Evolutionary conservation across 2,113 vertebrate species (phyloP), one percentile per base, ranked within the genome.

Genomic region (Corapipo altera): DNA sequence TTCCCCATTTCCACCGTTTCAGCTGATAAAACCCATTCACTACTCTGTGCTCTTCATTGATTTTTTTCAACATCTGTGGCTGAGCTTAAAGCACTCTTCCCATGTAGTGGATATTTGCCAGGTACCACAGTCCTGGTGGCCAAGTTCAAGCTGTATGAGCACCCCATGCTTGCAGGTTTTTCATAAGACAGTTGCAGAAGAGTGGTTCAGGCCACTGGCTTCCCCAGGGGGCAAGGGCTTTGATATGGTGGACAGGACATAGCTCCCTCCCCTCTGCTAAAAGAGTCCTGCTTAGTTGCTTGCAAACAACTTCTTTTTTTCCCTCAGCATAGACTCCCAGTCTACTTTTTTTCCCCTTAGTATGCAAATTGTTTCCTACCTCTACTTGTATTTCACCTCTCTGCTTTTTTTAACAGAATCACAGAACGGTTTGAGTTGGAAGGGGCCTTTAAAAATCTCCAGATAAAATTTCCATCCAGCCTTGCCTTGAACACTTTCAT

Each of bases 91-190:
- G 67, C 26, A 48, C 17, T 64, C 33, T 78, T 71, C 43, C 28
- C 16, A 1, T 27, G 51, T 13, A 35, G 19, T 33, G 22, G 48
- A 23, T 23, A 1, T 67, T 30, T 58, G 12, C 58, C 4, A 2
- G 55, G 46, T 55, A 46, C 58, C 32, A 15, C 1, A 11, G 55
- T n/a, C 20, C 4, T 2, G 55, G 27, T 77, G 54, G 33, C 48
- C 43, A 55, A 51, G 46, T 4, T 9, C 61, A 46, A 61, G 41
- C 30, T 77, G 37, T 54, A 59, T 11, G 21, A 86, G 16, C 8
- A 1, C 20, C 27, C 33, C 16, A 1, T 18, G 15, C 0, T 0
- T 17, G 17, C 37, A 35, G 23, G 3, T 44, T 87, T 91, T 71
- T 27, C 48, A 2, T 2, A 54, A 65, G 12, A 11, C 0, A 0